These are phyloP conservation scores for Ips nitidus DNA, from an alignment of 1,140 invertebrate genomes.

Conservation along the genomic window DNA sequence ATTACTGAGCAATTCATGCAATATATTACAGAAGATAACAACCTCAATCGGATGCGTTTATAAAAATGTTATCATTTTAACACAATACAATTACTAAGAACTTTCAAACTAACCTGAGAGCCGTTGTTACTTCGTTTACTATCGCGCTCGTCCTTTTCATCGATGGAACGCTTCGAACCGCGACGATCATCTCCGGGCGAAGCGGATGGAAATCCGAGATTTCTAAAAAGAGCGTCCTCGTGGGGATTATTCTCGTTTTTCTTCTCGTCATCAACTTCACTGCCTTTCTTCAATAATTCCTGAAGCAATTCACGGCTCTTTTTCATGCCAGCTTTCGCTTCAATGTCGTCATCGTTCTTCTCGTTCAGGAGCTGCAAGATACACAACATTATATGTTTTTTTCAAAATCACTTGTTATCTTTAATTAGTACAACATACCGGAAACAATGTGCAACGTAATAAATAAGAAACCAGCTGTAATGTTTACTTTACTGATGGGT, in stretches of 20 bases:
- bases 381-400: slow-evolving; percentile 2
- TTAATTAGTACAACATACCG: too few relatives aligned
- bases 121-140: slow-evolving; percentile 58
- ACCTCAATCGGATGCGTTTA: not conserved
- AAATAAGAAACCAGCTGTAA: too few relatives aligned
- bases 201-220: slow-evolving; percentile 60
- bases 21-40: not conserved
- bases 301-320: slow-evolving; percentile 74
- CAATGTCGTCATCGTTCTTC: slow-evolving; percentile 74
- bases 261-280: slow-evolving; percentile 51
- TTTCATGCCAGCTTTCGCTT: slow-evolving; percentile 60
- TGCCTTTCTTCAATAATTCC: slow-evolving; percentile 68
- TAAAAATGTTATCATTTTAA: too few relatives aligned
- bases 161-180: slow-evolving; percentile 68
- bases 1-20: not conserved
- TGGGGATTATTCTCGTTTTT: slow-evolving; percentile 50
- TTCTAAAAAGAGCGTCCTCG: slow-evolving; percentile 61
- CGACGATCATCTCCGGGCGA: slow-evolving; percentile 56
- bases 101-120: slow-evolving; percentile 48
- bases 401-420: not conserved
- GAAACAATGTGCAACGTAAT: too few relatives aligned
- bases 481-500: too few relatives aligned
- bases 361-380: slow-evolving; percentile 77
- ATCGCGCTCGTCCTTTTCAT: slow-evolving; percentile 63
- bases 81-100: too few relatives aligned